Evolutionary conservation across 2,113 vertebrate species (phyloP), one percentile per base, ranked within the genome.

Genomic region (Amblyopsis rosae): DNA sequence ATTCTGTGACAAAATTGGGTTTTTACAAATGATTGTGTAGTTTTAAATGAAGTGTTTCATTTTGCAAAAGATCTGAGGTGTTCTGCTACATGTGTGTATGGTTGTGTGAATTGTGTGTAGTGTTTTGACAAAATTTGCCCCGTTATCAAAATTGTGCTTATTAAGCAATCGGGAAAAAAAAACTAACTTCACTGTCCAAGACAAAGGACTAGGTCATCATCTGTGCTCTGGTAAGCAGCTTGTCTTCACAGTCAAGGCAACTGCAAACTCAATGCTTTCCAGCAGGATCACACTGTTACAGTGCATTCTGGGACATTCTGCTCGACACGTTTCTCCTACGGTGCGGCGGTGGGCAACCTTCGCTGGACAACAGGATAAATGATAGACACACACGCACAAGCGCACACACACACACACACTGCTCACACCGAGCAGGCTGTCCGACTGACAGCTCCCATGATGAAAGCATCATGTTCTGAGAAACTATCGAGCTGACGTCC

Each of bases 321-420:
- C 26, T 76, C 78, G 60, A 72, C 81, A 76, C 65, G 75, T 83
- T 76, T 81, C 77, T 67, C 12, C 35, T 8, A 17, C 71, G 19
- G 65, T 16, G 75, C 57, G 69, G 78, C 74, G 72, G 67, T 77
- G 82, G 82, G 83, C 88, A 87, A 70, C 85, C 83, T 81, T 84
- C 87, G 79, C 79, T 82, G 78, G 77, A 65, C 59, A 59, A 59
- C 75, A 61, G 75, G 68, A 76, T 77, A 69, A 77, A 62, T 73
- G 70, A 70, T 53, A 60, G 45, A 76, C 65, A 48, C 61, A 62
- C 46, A 48, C 46, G 12, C 61, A 16, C 33, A 45, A 3, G 15
- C 32, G 9, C 12, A 13, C 32, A n/a, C 6, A 17, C 61, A 62
- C 15, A 49, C 61, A 49, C 16, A 10, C 59, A 61, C 35, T 67